A percentile compares a stretch with the other conserved stretches of the same genome.
Evolutionary conservation across 2,888 invertebrate genomes (phyloP).

Genomic region (Lasioglossum pauxillum): DNA sequence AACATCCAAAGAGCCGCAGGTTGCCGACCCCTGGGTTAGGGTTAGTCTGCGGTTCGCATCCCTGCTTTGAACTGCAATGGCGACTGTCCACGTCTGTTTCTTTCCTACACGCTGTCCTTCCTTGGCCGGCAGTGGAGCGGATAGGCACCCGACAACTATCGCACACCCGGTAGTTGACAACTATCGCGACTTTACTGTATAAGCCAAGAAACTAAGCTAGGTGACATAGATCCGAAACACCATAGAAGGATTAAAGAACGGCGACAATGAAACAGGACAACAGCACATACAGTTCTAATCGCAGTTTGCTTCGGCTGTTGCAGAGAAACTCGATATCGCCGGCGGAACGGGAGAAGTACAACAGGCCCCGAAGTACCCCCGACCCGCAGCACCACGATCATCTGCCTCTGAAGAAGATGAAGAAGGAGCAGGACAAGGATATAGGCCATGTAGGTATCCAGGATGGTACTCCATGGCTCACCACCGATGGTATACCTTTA

Average conservation of each 20-base stretch:
- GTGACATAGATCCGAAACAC: too few species aligned
- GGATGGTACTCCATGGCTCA: constrained; percentile 17
- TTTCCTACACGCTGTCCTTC: too few species aligned
- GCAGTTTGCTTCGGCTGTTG: constrained; percentile 71
- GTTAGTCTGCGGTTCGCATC: too few species aligned
- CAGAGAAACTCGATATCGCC: constrained; percentile 95
- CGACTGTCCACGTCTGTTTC: too few species aligned
- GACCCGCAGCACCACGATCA: constrained; percentile 89
- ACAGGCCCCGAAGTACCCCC: constrained; percentile 90
- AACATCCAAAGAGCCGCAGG: too few species aligned
- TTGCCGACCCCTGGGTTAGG: too few species aligned
- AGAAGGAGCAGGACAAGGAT: constrained; percentile 90
- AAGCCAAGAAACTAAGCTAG: too few species aligned
- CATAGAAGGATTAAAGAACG: background rate
- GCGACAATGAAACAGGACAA: background rate
- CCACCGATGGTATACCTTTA: constrained; percentile 32
- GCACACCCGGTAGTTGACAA: too few species aligned
- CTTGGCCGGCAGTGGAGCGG: too few species aligned
- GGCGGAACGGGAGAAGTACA: constrained; percentile 90
- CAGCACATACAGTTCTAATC: background rate
- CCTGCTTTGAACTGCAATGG: too few species aligned
- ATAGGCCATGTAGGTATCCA: constrained; percentile 90
- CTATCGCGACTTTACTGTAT: too few species aligned
- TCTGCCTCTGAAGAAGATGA: constrained; percentile 90
- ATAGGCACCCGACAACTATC: too few species aligned